phyloP scores from a whole-genome alignment of 1,140 invertebrate genomes.

The Cotesia typhae region DNA sequence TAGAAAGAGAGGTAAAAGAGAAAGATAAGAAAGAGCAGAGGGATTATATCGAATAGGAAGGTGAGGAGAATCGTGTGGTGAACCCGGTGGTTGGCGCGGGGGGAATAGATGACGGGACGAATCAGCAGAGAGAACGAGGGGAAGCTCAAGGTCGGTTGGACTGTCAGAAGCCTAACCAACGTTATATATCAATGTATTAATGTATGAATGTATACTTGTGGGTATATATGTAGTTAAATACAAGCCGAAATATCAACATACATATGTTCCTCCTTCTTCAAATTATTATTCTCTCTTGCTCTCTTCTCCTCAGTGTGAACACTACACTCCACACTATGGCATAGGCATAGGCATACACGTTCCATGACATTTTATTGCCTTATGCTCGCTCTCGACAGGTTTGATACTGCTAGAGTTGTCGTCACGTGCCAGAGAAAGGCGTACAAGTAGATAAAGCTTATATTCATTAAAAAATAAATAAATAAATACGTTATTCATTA shows the following conservation, averaged over 20 bases:
- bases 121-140: slow-evolving; percentile 23
- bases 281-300: background rate
- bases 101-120: slow-evolving; percentile 1
- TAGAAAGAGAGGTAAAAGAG: background rate
- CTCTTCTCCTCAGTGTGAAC: background rate
- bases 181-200: no score
- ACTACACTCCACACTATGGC: background rate
- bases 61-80: slow-evolving; percentile 27
- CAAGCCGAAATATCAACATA: slow-evolving; percentile 42
- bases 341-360: slow-evolving; percentile 11
- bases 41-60: background rate
- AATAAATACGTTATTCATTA: background rate
- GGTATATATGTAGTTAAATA: no score
- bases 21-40: slow-evolving; percentile 14
- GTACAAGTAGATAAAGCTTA: background rate
- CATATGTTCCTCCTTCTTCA: slow-evolving; percentile 8
- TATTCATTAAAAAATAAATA: slow-evolving; percentile 6
- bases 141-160: slow-evolving; percentile 43
- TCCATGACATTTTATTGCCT: slow-evolving; percentile 27
- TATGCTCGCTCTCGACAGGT: slow-evolving; percentile 17
- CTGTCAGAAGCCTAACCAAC: slow-evolving; percentile 40
- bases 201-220: no score
- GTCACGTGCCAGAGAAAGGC: slow-evolving; percentile 27
- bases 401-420: background rate
- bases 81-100: slow-evolving; percentile 7